phyloP scores from a whole-genome alignment of 2,888 invertebrate species.

The Dasypolia templi region DNA sequence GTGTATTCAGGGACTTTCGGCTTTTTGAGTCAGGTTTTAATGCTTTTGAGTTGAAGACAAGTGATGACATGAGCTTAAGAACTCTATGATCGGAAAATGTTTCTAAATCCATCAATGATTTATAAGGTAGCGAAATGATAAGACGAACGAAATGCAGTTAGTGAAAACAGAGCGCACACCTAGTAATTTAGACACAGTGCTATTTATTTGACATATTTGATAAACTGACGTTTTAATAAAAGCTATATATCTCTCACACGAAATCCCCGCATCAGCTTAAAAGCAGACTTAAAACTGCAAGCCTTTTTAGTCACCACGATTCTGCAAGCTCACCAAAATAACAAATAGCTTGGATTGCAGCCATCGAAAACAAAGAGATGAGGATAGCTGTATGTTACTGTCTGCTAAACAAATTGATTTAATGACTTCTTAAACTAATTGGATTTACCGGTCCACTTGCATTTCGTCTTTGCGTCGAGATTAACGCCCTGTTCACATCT shows the following conservation, averaged over 20 bases:
- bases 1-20: conserved; percentile 76
- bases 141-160: background rate
- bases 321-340: conserved; percentile 79
- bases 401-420: conserved; percentile 87
- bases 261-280: conserved; percentile 60
- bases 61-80: background rate
- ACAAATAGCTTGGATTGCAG: conserved; percentile 87
- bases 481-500: conserved; percentile 75
- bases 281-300: conserved; percentile 63
- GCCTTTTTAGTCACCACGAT: conserved; percentile 76
- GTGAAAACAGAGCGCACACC: background rate
- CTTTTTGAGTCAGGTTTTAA: conserved; percentile 28
- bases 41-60: conserved; percentile 19
- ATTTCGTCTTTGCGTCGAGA: conserved; percentile 80
- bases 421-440: conserved; percentile 88
- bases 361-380: conserved; percentile 86
- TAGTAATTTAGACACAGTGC: background rate
- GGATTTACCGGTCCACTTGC: conserved; percentile 84
- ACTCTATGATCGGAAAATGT: background rate
- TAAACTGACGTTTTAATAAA: conserved; percentile 35
- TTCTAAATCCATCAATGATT: background rate
- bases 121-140: background rate
- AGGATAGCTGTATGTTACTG: conserved; percentile 84
- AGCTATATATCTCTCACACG: conserved; percentile 41
- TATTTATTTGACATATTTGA: conserved; percentile 18